Percentiles rank a stretch among this genome's conserved stretches.
Evolutionary conservation across 2,888 invertebrate species (phyloP).

Genomic region (Embidobia sp.): DNA sequence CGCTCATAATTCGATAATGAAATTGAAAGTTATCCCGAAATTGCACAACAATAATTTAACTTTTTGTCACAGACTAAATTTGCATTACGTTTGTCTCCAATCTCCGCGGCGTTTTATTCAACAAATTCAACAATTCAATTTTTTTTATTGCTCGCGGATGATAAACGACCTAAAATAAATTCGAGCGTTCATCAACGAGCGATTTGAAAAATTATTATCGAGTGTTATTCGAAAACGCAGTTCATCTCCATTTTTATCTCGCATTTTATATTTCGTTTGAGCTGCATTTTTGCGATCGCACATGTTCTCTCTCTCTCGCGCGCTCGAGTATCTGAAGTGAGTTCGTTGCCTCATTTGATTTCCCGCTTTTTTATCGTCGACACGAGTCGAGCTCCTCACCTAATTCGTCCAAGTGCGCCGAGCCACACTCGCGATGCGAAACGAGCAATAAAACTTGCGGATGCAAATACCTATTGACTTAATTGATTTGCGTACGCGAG

Average conservation of each 20-base stretch:
- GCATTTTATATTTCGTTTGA: slow-evolving; percentile 11
- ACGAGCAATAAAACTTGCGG: slow-evolving; percentile 57
- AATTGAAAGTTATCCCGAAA: slow-evolving; percentile 10
- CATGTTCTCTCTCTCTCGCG: slow-evolving; percentile 7
- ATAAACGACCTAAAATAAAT: too few species aligned
- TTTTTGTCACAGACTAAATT: too few species aligned
- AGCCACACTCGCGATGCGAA: slow-evolving; percentile 46
- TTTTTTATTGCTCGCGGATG: too few species aligned
- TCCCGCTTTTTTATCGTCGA: slow-evolving; percentile 57
- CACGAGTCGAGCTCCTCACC: slow-evolving; percentile 57
- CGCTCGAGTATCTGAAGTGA: slow-evolving; percentile 43
- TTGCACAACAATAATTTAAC: too few species aligned
- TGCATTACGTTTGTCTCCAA: too few species aligned
- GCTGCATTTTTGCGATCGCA: slow-evolving; percentile 22
- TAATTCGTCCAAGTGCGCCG: slow-evolving; percentile 49
- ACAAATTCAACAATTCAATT: too few species aligned
- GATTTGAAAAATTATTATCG: slow-evolving; percentile 5
- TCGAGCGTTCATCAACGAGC: too few species aligned
- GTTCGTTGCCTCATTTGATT: slow-evolving; percentile 62
- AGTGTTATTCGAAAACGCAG: slow-evolving; percentile 11
- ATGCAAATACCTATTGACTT: slow-evolving; percentile 64
- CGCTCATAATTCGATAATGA: slow-evolving; percentile 15
- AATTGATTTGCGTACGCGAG: slow-evolving; percentile 64
- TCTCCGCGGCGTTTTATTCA: too few species aligned
- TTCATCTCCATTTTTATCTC: slow-evolving; percentile 23